A percentile compares a stretch with the other conserved stretches of the same genome.
Evolutionary conservation across 64 coral and sea anemone genomes (phyloP).

Genomic region (Acropora tenuis): DNA sequence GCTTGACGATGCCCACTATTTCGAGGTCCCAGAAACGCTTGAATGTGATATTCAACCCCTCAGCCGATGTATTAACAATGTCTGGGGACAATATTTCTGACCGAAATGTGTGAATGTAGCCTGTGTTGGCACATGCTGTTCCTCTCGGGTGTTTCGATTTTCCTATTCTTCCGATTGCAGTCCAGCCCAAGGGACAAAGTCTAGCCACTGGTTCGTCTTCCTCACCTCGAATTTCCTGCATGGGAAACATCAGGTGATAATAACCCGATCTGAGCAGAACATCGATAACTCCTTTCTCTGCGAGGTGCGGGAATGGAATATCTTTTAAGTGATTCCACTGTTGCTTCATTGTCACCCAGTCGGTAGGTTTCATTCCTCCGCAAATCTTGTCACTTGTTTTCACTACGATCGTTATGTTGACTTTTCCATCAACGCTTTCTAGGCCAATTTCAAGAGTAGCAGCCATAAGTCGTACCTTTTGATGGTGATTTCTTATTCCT

Average conservation of each 20-base stretch:
- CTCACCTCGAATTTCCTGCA: background rate
- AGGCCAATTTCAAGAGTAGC: conserved; percentile 3
- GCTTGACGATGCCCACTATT: background rate
- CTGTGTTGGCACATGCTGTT: too few relatives aligned
- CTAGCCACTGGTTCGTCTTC: background rate
- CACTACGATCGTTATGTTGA: conserved; percentile 40
- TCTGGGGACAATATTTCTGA: too few relatives aligned
- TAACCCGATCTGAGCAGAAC: background rate
- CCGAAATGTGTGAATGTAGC: too few relatives aligned
- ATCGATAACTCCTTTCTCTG: background rate
- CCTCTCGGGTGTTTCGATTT: background rate
- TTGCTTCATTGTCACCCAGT: background rate
- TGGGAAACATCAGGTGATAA: background rate
- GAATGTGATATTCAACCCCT: too few relatives aligned
- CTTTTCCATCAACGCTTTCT: conserved; percentile 27
- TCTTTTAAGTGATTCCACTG: background rate
- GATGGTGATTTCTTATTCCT: conserved; percentile 38
- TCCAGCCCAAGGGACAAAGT: background rate
- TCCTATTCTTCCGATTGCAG: background rate
- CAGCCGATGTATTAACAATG: too few relatives aligned
- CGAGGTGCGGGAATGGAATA: conserved; percentile 1
- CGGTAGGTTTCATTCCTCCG: background rate
- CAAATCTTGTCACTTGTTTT: conserved; percentile 59
- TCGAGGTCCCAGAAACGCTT: background rate
- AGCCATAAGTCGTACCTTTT: conserved; percentile 38